Conservation (phyloP, 2,888 invertebrate species). For the Heliconius aoede region DNA sequence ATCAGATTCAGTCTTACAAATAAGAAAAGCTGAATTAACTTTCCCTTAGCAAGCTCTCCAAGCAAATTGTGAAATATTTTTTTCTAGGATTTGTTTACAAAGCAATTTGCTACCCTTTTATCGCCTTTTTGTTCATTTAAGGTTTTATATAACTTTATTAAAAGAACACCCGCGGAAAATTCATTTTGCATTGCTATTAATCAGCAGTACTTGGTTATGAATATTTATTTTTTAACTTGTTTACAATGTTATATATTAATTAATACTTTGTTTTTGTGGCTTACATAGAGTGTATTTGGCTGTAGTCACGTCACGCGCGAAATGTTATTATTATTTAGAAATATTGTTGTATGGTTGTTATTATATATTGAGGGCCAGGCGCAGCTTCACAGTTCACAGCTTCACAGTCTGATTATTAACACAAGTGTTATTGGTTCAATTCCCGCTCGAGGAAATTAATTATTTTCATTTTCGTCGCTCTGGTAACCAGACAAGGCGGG, state of each 20-base stretch:
- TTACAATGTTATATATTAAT: slow-evolving; percentile 11
- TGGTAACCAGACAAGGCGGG: too few relatives aligned
- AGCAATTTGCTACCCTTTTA: slow-evolving; percentile 62
- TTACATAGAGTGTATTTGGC: neutral
- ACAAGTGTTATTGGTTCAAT: too few relatives aligned
- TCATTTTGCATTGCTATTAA: slow-evolving; percentile 40
- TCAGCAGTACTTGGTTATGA: slow-evolving; percentile 34
- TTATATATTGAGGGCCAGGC: too few relatives aligned
- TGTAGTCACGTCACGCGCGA: too few relatives aligned
- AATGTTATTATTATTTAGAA: too few relatives aligned
- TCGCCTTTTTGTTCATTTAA: slow-evolving; percentile 55
- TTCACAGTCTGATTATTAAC: too few relatives aligned
- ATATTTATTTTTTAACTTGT: slow-evolving; percentile 33
- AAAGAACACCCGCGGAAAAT: slow-evolving; percentile 46
- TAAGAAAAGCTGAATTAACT: slow-evolving; percentile 30
- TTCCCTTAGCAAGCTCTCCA: slow-evolving; percentile 32
- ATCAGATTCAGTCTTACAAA: slow-evolving; percentile 17
- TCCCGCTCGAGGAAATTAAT: too few relatives aligned
- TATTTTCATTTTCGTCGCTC: too few relatives aligned
- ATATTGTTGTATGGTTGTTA: too few relatives aligned
- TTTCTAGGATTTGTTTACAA: slow-evolving; percentile 56
- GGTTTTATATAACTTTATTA: slow-evolving; percentile 65
- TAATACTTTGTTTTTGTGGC: neutral
- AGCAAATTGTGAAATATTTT: slow-evolving; percentile 49
- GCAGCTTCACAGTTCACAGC: too few relatives aligned